Base-by-base conservation (phyloP, 2,888 invertebrate species). In the Oscheius sp. region DNA sequence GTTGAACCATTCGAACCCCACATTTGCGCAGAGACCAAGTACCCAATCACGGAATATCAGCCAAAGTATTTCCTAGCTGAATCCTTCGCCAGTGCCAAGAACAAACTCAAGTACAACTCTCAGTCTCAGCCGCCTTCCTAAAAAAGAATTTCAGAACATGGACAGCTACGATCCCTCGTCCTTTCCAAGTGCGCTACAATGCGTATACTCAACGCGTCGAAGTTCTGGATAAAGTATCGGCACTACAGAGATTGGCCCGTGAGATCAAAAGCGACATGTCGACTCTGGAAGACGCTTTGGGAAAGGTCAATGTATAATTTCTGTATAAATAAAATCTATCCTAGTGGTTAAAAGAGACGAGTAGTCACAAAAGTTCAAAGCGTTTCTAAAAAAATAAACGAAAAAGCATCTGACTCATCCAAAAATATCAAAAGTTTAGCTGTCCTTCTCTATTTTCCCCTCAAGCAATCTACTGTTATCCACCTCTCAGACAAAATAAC, bases 31-130 rank as follows among this genome's bases (percentile, higher is more conserved):
- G 87, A 91, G 20, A 95, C 96, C 87, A 92, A 93, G 86, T 98
- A 99, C 88, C 97, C 97, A 48, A 96, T 98, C 82, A 96, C 97
- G 0, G 92, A 94, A 86, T 98, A 94, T 89, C 98, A 98, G 88
- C 96, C 96, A 0, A 88, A 95, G 12, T 99, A 99, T 88, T 98
- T 92, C 86, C 93, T 96, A 0, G 94, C 98, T 0, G 94, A 96
- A 82, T 93, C 94, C 87, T 99, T 98, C 86, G 93, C 94, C 80
- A 93, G 93, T 86, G 96, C 96, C 68, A 96, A 96, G 88, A 93
- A 95, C 75, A 96, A 94, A 88, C 93, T 99, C 91, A 94, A 94
- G 98, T 98, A 89, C n/a, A 50, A 27, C 12, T n/a, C n/a, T n/a
- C n/a, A n/a, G n/a, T n/a, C n/a, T n/a, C n/a, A n/a, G n/a, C n/a